phyloP scores from a whole-genome alignment of 2,113 vertebrate genomes.

The Halichoeres trimaculatus region DNA sequence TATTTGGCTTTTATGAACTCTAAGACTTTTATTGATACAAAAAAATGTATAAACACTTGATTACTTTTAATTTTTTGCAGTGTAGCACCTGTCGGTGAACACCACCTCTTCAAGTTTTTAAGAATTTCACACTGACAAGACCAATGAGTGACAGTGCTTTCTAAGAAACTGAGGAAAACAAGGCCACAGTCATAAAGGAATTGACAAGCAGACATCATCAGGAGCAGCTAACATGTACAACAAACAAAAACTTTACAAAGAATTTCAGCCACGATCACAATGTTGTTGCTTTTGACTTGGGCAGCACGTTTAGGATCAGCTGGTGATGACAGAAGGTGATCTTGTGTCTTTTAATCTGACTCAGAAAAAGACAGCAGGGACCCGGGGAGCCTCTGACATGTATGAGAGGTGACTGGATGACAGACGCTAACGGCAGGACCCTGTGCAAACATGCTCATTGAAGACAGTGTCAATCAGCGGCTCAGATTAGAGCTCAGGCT shows the following conservation, averaged over 20 bases:
- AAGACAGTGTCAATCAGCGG: slow-evolving; percentile 75
- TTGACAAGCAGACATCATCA: background rate
- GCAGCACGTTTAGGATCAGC: slow-evolving; percentile 29
- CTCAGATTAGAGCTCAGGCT: slow-evolving; percentile 56
- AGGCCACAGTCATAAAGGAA: too few relatives aligned
- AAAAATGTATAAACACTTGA: too few relatives aligned
- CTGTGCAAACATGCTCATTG: slow-evolving; percentile 60
- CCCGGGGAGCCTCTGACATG: slow-evolving; percentile 65
- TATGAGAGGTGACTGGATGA: slow-evolving; percentile 77
- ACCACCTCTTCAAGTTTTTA: too few relatives aligned
- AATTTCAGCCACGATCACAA: background rate
- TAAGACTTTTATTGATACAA: too few relatives aligned
- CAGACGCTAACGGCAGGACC: slow-evolving; percentile 68
- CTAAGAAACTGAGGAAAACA: background rate
- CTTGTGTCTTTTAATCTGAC: slow-evolving; percentile 53
- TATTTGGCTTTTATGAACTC: too few relatives aligned
- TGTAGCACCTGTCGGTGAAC: too few relatives aligned
- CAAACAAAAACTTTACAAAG: slow-evolving; percentile 9
- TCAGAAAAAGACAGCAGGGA: slow-evolving; percentile 39
- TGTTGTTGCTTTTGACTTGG: slow-evolving; percentile 34
- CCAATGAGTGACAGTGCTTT: background rate
- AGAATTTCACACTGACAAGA: too few relatives aligned
- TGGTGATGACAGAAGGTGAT: slow-evolving; percentile 43
- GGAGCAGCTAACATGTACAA: background rate
- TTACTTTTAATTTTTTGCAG: too few relatives aligned